These are phyloP conservation scores for Bungarus multicinctus DNA, from an alignment of 2,113 vertebrate species.

Conservation along the genomic window DNA sequence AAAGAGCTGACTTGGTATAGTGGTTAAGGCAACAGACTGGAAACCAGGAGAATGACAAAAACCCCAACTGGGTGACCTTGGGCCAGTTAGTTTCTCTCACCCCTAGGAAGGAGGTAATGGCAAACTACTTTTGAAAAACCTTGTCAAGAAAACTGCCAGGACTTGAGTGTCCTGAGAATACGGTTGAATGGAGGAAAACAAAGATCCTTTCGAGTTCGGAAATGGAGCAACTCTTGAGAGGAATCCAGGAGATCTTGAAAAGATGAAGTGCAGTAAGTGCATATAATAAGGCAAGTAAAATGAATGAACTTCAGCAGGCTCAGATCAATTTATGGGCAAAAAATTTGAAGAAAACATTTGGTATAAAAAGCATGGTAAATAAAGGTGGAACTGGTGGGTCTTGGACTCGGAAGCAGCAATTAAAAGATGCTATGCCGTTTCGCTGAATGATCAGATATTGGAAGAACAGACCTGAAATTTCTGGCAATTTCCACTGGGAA, in stretches of 20 bases:
- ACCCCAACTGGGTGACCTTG: neutral
- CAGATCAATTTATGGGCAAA: neutral
- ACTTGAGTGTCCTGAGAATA: neutral
- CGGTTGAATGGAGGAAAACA: neutral
- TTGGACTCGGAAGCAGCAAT: neutral
- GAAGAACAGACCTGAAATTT: neutral
- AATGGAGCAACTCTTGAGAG: neutral
- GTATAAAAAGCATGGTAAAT: neutral
- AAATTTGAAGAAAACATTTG: neutral
- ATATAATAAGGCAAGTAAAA: neutral
- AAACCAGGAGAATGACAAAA: neutral
- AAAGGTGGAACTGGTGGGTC: neutral
- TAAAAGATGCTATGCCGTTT: neutral
- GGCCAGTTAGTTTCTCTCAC: neutral
- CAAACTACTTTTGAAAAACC: neutral
- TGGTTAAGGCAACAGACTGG: neutral
- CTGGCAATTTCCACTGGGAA: neutral
- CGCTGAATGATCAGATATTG: neutral
- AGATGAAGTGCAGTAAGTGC: neutral
- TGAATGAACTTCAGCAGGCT: neutral
- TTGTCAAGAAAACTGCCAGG: neutral
- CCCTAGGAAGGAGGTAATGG: neutral
- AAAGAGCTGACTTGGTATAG: neutral
- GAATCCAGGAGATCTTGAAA: neutral
- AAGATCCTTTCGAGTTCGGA: neutral